These are phyloP conservation scores for Gnatocerus cornutus DNA, from an alignment of 2,888 invertebrate species.

Conservation along the genomic window DNA sequence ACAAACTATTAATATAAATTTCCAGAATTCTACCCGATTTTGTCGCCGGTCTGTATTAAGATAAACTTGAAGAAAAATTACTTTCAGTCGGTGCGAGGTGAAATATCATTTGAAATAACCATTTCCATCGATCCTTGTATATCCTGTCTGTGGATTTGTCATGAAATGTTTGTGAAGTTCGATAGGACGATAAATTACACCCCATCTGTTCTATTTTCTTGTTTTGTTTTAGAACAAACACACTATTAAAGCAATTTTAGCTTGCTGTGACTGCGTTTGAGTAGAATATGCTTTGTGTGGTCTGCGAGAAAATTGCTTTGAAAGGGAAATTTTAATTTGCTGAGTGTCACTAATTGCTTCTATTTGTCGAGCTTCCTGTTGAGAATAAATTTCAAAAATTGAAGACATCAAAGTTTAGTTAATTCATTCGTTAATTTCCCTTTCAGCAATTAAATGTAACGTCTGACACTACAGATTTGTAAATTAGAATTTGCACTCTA, in stretches of 20 bases:
- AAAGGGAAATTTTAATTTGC: conserved; percentile 22
- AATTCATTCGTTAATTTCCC: no score
- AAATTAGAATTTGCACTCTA: no score
- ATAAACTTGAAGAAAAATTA: no score
- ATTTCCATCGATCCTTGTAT: conserved; percentile 6
- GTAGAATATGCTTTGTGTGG: conserved; percentile 31
- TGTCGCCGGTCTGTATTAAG: no score
- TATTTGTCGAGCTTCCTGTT: background rate
- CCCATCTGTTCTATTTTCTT: background rate
- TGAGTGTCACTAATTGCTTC: conserved; percentile 18
- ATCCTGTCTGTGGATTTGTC: background rate
- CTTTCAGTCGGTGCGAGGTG: no score
- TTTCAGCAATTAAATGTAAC: no score
- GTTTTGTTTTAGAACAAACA: conserved; percentile 1
- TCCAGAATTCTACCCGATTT: no score
- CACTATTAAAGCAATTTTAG: conserved; percentile 6
- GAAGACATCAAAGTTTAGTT: no score
- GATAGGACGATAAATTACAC: background rate
- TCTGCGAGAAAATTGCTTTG: conserved; percentile 15
- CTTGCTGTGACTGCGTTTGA: conserved; percentile 5
- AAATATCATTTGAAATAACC: background rate
- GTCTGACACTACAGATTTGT: no score
- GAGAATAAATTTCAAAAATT: background rate
- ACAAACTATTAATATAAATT: no score
- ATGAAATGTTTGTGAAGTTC: background rate